Evolutionary conservation across 1,140 invertebrate genomes (phyloP), one percentile per base, ranked within the genome.

Genomic region (Chironomus striatipennis): DNA sequence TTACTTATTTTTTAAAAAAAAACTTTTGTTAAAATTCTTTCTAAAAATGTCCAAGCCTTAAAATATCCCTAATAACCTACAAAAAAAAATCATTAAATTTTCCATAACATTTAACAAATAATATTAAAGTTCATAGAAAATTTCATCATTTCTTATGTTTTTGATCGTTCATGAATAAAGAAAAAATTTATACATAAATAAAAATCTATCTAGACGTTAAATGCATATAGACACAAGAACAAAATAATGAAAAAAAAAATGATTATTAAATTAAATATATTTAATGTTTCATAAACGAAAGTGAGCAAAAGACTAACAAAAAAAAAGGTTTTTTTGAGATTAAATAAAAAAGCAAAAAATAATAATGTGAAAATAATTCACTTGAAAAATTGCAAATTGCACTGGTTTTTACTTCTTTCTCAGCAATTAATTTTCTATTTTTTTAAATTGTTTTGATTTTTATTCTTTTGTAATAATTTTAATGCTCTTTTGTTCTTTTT

Each of bases 211-310:
- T 12, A 57, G n/a, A 57, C 47, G 9, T 10, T 57, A 57, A 12
- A 10, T 57, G 10, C n/a, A 57, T 57, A 57, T 57, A 57, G 47
- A 57, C 47, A n/a, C n/a, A 57, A 57, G n/a, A 57, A 57, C 9
- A 57, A 57, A n/a, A 57, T 57, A 57, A 12, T 12, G 9, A 57
- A n/a, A 57, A 57, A 57, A 57, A n/a, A 57, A 57, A 57, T 12
- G 1, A 12, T 12, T 57, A 57, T 12, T 57, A 57, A 57, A 57
- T 57, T 57, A 57, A 57, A 57, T 57, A 57, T 57, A 57, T 57
- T 57, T 57, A 57, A 57, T 57, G 47, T 57, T 57, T 57, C 47
- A 57, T n/a, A 57, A 57, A 57, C 47, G n/a, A 57, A 57, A 57
- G 10, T 57, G 47, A n/a, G n/a, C 9, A 57, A 57, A 57, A 57